A percentile compares a stretch with the other conserved stretches of the same genome.
Evolutionary conservation across 2,888 invertebrate species (phyloP).

Genomic region (Lepidochitona cinerea): DNA sequence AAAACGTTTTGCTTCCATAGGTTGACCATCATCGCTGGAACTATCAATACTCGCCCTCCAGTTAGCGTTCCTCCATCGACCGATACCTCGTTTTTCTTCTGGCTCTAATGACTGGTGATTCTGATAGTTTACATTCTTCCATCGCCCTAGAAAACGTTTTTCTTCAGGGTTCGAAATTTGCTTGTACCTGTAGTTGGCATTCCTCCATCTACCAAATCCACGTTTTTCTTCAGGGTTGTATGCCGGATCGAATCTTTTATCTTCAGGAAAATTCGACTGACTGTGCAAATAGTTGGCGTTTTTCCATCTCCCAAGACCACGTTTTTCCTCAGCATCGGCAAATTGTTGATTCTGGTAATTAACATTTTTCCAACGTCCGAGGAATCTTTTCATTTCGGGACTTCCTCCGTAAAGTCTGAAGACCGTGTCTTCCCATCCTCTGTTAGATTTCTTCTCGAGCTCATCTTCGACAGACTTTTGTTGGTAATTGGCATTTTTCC

Average conservation of each 20-base stretch:
- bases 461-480: neutral
- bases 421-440: neutral
- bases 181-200: neutral
- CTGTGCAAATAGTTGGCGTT: neutral
- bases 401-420: too few relatives aligned
- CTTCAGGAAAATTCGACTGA: too few relatives aligned
- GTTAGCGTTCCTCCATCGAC: neutral
- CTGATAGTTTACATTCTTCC: neutral
- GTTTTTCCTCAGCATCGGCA: neutral
- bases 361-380: slow-evolving; percentile 4
- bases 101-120: neutral
- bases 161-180: neutral
- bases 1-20: neutral
- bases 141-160: slow-evolving; percentile 2
- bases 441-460: neutral
- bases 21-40: neutral
- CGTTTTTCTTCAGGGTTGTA: neutral
- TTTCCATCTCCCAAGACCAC: neutral
- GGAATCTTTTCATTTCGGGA: neutral
- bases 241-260: neutral
- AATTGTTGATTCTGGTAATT: neutral
- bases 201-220: neutral
- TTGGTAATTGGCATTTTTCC: slow-evolving; percentile 3
- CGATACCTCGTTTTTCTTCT: neutral
- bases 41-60: neutral